Evolutionary conservation across 2,113 vertebrate species (phyloP).

Genomic region (Heterotis niloticus): DNA sequence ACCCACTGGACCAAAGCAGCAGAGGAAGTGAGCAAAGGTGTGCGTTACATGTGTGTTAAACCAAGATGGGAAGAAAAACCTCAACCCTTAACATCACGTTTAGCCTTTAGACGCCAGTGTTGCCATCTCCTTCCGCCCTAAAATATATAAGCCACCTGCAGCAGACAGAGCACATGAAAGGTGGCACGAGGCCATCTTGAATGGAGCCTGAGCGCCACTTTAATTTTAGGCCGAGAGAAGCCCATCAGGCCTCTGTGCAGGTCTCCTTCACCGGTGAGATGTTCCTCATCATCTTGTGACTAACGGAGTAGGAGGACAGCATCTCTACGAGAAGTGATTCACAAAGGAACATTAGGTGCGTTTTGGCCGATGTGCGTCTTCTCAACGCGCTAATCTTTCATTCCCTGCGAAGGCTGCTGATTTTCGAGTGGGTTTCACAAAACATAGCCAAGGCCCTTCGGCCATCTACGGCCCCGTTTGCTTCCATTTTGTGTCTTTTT

Average conservation of each 20-base stretch:
- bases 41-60: background rate
- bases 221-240: slow-evolving; percentile 41
- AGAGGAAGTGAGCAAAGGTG: background rate
- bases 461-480: background rate
- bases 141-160: background rate
- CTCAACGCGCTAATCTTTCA: background rate
- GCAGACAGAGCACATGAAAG: background rate
- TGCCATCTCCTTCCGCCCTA: background rate
- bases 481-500: background rate
- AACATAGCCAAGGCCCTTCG: background rate
- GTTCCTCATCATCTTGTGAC: slow-evolving; percentile 42
- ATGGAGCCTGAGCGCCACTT: slow-evolving; percentile 2
- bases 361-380: background rate
- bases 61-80: too few species aligned
- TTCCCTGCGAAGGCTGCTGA: too few species aligned
- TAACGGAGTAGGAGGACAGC: slow-evolving; percentile 40
- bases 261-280: slow-evolving; percentile 32
- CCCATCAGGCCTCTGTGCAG: slow-evolving; percentile 34
- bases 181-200: background rate
- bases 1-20: background rate
- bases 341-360: slow-evolving; percentile 35
- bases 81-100: too few species aligned
- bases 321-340: slow-evolving; percentile 36
- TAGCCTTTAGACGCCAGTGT: background rate
- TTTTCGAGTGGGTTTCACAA: background rate